These are phyloP conservation scores for Cryptoblepharus egeriae DNA, from an alignment of 2,797 vertebrate species.

Conservation along the genomic window DNA sequence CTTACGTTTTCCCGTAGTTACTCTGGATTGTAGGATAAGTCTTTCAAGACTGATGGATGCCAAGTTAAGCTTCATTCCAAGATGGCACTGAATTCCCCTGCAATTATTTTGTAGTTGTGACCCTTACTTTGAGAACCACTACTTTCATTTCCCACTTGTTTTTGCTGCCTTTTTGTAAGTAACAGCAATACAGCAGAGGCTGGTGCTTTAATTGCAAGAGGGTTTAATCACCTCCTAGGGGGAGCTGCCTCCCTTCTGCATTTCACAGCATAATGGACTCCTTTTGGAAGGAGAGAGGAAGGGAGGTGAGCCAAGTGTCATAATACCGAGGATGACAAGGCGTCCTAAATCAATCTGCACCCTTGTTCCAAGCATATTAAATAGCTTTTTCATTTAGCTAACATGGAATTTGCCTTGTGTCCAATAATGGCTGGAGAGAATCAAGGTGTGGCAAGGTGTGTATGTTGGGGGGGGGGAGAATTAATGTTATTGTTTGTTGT, in stretches of 20 bases:
- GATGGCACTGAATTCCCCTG: no score
- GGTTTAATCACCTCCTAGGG: conserved; percentile 67
- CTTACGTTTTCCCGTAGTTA: no score
- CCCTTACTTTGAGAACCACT: no score
- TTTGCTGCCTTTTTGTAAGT: conserved; percentile 60
- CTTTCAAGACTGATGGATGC: no score
- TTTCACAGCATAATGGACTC: conserved; percentile 64
- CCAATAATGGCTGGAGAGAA: conserved; percentile 18
- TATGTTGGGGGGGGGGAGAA: conserved; percentile 19
- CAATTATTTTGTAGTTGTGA: no score
- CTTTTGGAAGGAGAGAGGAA: conserved; percentile 63
- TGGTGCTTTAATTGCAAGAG: conserved; percentile 63
- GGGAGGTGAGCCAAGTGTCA: conserved; percentile 61
- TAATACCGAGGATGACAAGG: conserved; percentile 62
- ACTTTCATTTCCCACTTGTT: conserved; percentile 46
- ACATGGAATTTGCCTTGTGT: conserved; percentile 40
- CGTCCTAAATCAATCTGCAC: conserved; percentile 58
- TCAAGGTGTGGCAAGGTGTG: not conserved
- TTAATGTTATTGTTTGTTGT: conserved; percentile 61
- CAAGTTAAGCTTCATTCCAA: no score
- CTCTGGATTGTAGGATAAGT: no score
- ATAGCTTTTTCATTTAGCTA: conserved; percentile 39
- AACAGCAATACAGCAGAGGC: conserved; percentile 58
- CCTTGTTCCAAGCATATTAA: conserved; percentile 46
- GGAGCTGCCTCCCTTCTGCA: conserved; percentile 51